These are phyloP conservation scores for Bambusicola thoracicus DNA, from an alignment of 2,113 vertebrate genomes.

Conservation along the genomic window DNA sequence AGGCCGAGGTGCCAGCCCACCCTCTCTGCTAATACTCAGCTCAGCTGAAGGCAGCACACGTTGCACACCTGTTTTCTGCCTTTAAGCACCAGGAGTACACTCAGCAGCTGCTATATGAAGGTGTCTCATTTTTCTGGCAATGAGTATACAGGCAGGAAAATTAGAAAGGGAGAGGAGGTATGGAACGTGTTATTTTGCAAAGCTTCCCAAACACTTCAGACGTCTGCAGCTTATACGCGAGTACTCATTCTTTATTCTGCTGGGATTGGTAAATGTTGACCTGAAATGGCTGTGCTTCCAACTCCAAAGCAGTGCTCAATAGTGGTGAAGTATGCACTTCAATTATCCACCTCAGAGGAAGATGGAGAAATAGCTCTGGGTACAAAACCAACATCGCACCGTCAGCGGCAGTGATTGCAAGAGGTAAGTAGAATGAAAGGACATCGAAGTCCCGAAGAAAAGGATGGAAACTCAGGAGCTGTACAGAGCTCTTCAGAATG, in stretches of 20 bases:
- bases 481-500: not conserved
- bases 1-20: not conserved
- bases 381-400: not conserved
- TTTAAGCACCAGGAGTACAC: not conserved
- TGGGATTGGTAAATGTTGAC: not conserved
- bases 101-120: not conserved
- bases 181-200: not conserved
- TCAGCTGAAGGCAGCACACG: not conserved
- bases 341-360: slow-evolving; percentile 19
- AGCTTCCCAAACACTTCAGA: not conserved
- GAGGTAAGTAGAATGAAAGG: not conserved
- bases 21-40: not conserved
- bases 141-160: not conserved
- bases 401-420: not conserved
- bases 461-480: not conserved
- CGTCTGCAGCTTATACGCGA: not conserved
- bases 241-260: not conserved
- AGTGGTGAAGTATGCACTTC: not conserved
- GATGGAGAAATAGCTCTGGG: not conserved
- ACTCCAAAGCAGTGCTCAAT: not conserved
- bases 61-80: not conserved
- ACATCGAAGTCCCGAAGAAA: not conserved
- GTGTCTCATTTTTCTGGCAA: not conserved
- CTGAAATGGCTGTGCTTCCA: not conserved
- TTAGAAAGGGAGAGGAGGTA: not conserved